Base-by-base conservation (phyloP, 35 echinoderm and acorn worm species). In the Heliocidaris tuberculata region DNA sequence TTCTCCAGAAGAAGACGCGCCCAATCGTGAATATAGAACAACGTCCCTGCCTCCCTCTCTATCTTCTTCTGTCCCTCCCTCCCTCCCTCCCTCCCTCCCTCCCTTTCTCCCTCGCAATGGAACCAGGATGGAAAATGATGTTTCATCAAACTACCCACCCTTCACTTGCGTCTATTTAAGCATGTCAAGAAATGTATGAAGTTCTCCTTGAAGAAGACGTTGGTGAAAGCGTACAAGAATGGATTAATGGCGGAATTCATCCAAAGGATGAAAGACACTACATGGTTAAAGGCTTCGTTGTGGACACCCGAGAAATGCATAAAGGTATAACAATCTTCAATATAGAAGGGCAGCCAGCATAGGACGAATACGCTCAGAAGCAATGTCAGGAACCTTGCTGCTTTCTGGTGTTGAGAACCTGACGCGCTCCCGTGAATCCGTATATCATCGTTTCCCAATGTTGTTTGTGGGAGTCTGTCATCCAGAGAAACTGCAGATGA, bases 191-290 rank as follows among this genome's bases (percentile, higher is more conserved):
- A 91, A 7, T 32, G 32, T 11, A 2, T 6, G 31, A 93, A 93
- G 32, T 93, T 93, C 48, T 59, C 31, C 48, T 31, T 49, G 27
- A 56, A 93, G 29, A 17, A 31, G 9, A 59, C 50, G 30, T 93
- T 93, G 11, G 91, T 59, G 91, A 9, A 93, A n/a, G 91, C 91
- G 50, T 93, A 93, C 91, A 93, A n/a, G 21, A 93, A 56, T 11
- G 91, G 91, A 31, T 93, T 93, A 11, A 93, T 93, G 50, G 91
- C 48, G 8, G 91, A 93, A 31, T 93, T 49, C 9, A 13, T 6
- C 91, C 91, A 93, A 8, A 93, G 91, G 19, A 93, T n/a, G 50
- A 52, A 52, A 30, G 47, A 13, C 48, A 93, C 21, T n/a, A 59
- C 24, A 2, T 93, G 13, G 11, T 15, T 31, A 4, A 30, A 4